A percentile compares a stretch with the other conserved stretches of the same genome.
Evolutionary conservation across 2,888 invertebrate species (phyloP).

Genomic region (Hirtodrosophila trivittata): DNA sequence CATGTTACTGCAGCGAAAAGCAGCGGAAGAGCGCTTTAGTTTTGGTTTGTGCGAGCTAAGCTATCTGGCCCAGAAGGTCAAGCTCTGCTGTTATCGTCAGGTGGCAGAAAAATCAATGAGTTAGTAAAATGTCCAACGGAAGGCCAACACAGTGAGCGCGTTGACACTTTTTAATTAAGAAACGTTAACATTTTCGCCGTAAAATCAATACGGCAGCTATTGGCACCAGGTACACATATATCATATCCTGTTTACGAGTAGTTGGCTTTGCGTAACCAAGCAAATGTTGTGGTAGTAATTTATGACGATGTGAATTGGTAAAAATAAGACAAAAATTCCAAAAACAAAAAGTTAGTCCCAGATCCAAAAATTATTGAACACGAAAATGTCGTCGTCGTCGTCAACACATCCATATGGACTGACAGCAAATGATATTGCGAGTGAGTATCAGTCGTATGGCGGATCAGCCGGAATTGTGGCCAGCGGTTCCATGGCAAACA

Average conservation of each 20-base stretch:
- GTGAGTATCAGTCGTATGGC: constrained; percentile 44
- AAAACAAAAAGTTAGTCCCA: constrained; percentile 19
- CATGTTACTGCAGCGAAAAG: constrained; percentile 47
- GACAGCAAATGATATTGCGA: constrained; percentile 40
- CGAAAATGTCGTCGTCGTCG: constrained; percentile 53
- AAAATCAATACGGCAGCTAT: constrained; percentile 54
- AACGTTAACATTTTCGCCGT: constrained; percentile 26
- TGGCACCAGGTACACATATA: constrained; percentile 3
- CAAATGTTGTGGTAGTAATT: constrained; percentile 16
- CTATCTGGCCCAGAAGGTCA: constrained; percentile 53
- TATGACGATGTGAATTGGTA: constrained; percentile 1
- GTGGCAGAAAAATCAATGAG: constrained; percentile 60
- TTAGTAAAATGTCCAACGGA: constrained; percentile 19
- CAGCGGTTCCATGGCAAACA: constrained; percentile 8
- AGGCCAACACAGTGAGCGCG: constrained; percentile 11
- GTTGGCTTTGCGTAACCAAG: constrained; percentile 64
- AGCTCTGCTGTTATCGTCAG: constrained; percentile 29
- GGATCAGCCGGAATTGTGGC: constrained; percentile 35
- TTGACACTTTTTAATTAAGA: constrained; percentile 32
- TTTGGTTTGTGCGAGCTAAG: constrained; percentile 21
- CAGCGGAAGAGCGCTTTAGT: constrained; percentile 20
- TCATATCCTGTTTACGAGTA: constrained; percentile 24
- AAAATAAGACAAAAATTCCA: constrained; percentile 21
- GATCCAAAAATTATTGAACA: constrained; percentile 33
- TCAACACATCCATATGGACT: constrained; percentile 55